A percentile compares a stretch with the other conserved stretches of the same genome.
Conservation (phyloP, 2,888 invertebrate species). For the Phortica okadai region DNA sequence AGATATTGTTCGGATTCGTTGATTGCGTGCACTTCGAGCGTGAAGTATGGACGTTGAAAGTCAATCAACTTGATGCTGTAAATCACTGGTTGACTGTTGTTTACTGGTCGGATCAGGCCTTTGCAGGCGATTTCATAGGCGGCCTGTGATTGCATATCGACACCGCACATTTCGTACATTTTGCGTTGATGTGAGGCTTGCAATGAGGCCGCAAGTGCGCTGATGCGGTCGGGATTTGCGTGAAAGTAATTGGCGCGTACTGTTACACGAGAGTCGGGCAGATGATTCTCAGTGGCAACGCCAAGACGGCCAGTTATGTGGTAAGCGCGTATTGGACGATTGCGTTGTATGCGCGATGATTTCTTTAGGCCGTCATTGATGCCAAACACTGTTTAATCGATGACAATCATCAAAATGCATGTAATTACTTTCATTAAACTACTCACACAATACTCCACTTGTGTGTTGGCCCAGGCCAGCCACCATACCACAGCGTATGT, state of each 20-base stretch:
- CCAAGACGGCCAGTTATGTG: conserved; percentile 87
- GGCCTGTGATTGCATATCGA: conserved; percentile 90
- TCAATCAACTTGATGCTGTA: conserved; percentile 91
- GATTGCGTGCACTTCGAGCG: conserved; percentile 89
- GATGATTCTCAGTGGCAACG: conserved; percentile 84
- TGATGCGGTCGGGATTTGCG: conserved; percentile 80
- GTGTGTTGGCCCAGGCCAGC: conserved; percentile 81
- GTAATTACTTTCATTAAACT: not conserved
- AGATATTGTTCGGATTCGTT: conserved; percentile 90
- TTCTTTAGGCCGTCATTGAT: conserved; percentile 82
- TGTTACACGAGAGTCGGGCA: conserved; percentile 83
- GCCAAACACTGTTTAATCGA: conserved; percentile 81
- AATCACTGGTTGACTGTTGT: conserved; percentile 84
- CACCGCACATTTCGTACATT: conserved; percentile 88
- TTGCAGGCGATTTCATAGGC: conserved; percentile 92
- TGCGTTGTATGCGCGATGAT: conserved; percentile 79
- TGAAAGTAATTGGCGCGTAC: conserved; percentile 84
- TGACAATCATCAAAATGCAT: not conserved
- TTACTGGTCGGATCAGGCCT: conserved; percentile 87
- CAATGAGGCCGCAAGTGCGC: conserved; percentile 85
- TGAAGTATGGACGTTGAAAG: conserved; percentile 89
- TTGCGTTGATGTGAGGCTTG: conserved; percentile 91
- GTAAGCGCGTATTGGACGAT: conserved; percentile 83
- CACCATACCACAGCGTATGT: conserved; percentile 81
- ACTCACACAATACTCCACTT: conserved; percentile 86